These are phyloP conservation scores for Pseudoips prasinana DNA, from an alignment of 2,888 invertebrate species.

Conservation along the genomic window DNA sequence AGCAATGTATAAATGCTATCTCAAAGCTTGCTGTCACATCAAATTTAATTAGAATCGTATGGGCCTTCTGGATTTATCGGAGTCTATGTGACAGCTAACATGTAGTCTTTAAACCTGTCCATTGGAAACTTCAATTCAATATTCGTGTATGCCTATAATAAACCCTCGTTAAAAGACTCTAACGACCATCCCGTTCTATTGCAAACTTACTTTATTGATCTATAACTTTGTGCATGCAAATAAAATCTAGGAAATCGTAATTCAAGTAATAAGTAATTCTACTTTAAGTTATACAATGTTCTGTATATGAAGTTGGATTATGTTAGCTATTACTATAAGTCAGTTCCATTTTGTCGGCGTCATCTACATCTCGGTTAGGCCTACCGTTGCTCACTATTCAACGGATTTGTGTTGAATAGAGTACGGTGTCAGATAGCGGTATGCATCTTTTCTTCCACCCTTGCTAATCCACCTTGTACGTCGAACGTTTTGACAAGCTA, in stretches of 20 bases:
- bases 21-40: conserved; percentile 8
- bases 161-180: too few species aligned
- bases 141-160: too few species aligned
- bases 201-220: conserved; percentile 1
- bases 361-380: conserved; percentile 35
- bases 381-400: conserved; percentile 52
- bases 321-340: conserved; percentile 33
- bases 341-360: conserved; percentile 26
- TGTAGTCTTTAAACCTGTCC: conserved; percentile 1
- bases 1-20: conserved; percentile 15
- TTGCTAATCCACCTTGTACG: conserved; percentile 49
- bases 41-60: conserved; percentile 17
- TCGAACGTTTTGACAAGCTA: conserved; percentile 54
- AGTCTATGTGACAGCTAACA: conserved; percentile 10
- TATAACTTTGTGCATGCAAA: too few species aligned
- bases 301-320: conserved; percentile 16
- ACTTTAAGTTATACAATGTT: too few species aligned
- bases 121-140: too few species aligned
- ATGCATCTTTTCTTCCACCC: conserved; percentile 63
- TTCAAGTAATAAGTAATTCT: too few species aligned
- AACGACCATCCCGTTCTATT: too few species aligned
- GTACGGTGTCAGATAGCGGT: conserved; percentile 79
- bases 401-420: conserved; percentile 73
- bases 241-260: too few species aligned
- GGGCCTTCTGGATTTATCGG: conserved; percentile 15